Percentiles rank a stretch among this genome's conserved stretches.
Conservation (phyloP, 2,888 invertebrate species). For the Ctena decussata region DNA sequence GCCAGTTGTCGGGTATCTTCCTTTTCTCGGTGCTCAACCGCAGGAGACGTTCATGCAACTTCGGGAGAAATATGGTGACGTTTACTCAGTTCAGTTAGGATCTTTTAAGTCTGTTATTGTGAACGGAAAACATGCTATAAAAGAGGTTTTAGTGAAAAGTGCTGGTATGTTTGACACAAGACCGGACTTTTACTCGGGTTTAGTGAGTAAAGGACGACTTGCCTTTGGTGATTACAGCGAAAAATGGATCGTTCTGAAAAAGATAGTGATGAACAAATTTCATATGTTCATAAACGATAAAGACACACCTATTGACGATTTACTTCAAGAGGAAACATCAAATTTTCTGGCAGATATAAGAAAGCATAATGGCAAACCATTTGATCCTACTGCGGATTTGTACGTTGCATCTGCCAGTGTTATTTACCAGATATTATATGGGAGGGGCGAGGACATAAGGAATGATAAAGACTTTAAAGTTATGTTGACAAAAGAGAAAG, state of each 20-base stretch:
- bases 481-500: background rate
- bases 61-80: slow-evolving; percentile 47
- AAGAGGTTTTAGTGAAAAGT: slow-evolving; percentile 7
- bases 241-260: slow-evolving; percentile 17
- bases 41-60: slow-evolving; percentile 41
- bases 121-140: slow-evolving; percentile 42
- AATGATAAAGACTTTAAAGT: slow-evolving; percentile 29
- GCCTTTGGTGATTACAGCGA: slow-evolving; percentile 17
- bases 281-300: slow-evolving; percentile 20
- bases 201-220: background rate
- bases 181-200: slow-evolving; percentile 26
- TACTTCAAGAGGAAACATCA: background rate
- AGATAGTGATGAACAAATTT: slow-evolving; percentile 22
- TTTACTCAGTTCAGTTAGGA: slow-evolving; percentile 52
- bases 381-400: slow-evolving; percentile 14
- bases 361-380: background rate
- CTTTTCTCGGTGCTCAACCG: slow-evolving; percentile 44
- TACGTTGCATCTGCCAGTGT: slow-evolving; percentile 23
- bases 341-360: background rate
- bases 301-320: slow-evolving; percentile 1
- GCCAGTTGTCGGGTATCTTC: slow-evolving; percentile 58
- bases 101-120: slow-evolving; percentile 43
- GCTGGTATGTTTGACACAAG: slow-evolving; percentile 32
- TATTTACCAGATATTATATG: slow-evolving; percentile 43
- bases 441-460: slow-evolving; percentile 9